Conservation (phyloP, 92 coral and sea anemone genomes). For the Blastomussa wellsi region DNA sequence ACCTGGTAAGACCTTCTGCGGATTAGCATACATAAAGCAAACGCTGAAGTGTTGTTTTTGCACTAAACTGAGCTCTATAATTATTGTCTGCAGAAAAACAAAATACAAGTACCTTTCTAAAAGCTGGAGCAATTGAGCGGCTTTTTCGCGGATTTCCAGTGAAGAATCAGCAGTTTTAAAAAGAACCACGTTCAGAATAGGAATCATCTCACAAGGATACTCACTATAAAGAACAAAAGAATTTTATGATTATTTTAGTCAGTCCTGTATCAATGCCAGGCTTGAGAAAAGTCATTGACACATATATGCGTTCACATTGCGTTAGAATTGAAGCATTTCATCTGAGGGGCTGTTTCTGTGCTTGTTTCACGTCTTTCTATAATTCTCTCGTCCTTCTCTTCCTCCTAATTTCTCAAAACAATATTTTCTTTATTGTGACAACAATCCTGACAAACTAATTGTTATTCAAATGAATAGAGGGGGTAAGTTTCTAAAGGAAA, state of each 20-base stretch:
- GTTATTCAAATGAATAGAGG: too few relatives aligned
- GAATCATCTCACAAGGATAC: constrained; percentile 95
- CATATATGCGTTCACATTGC: neutral
- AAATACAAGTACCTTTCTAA: constrained; percentile 71
- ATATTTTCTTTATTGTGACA: neutral
- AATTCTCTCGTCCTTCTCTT: too few relatives aligned
- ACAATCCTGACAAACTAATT: neutral
- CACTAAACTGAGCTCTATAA: neutral
- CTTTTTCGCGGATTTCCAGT: constrained; percentile 85
- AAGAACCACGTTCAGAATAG: constrained; percentile 88
- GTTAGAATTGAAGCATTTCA: too few relatives aligned
- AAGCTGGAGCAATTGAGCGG: constrained; percentile 93
- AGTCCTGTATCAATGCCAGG: neutral
- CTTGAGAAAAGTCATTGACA: neutral
- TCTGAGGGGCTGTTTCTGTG: neutral
- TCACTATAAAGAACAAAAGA: constrained; percentile 49
- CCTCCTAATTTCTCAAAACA: neutral
- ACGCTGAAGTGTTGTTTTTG: neutral
- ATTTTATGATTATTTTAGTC: neutral
- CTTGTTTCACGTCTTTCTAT: too few relatives aligned
- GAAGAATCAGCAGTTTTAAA: constrained; percentile 94
- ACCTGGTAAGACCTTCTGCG: neutral
- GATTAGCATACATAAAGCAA: neutral
- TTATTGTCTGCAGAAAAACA: neutral
- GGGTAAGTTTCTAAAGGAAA: too few relatives aligned